A percentile compares a stretch with the other conserved stretches of the same genome.
These are phyloP conservation scores for Macrotus californicus DNA, from an alignment of 2,113 vertebrate species.

Conservation along the genomic window DNA sequence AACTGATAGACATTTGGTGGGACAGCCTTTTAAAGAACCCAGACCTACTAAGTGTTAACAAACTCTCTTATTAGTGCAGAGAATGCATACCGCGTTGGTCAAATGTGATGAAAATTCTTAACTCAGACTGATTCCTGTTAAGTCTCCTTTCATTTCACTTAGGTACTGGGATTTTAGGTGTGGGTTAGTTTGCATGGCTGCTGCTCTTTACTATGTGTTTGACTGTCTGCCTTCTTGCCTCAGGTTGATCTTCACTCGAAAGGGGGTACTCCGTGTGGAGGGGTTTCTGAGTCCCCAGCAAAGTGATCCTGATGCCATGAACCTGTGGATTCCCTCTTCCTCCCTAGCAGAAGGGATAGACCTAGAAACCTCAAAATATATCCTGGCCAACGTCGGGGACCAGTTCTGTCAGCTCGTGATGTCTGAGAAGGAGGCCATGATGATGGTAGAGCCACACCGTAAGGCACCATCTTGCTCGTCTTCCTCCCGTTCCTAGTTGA, in stretches of 20 bases:
- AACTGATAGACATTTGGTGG: background rate
- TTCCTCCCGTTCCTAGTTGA: background rate
- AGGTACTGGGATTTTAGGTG: background rate
- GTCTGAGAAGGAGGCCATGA: conserved; percentile 99
- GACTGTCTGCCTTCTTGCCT: conserved; percentile 40
- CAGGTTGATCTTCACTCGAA: conserved; percentile 96
- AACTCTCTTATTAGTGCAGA: background rate
- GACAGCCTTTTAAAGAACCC: conserved; percentile 12
- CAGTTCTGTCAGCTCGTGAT: conserved; percentile 99
- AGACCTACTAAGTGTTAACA: background rate
- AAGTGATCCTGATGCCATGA: conserved; percentile 96
- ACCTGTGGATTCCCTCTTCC: conserved; percentile 94
- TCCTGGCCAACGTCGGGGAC: conserved; percentile 98
- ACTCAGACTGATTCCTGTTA: background rate
- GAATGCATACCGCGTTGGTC: background rate
- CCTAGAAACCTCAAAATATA: conserved; percentile 98
- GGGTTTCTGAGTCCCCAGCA: conserved; percentile 97
- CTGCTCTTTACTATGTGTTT: background rate
- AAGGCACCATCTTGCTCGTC: conserved; percentile 75
- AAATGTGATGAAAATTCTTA: conserved; percentile 16
- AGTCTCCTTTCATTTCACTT: background rate
- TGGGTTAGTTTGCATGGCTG: background rate
- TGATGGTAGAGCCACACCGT: conserved; percentile 99
- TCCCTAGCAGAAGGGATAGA: conserved; percentile 92
- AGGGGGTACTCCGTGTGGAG: conserved; percentile 95